Evolutionary conservation across 2,113 vertebrate genomes (phyloP).

Genomic region (Sceloporus undulatus): DNA sequence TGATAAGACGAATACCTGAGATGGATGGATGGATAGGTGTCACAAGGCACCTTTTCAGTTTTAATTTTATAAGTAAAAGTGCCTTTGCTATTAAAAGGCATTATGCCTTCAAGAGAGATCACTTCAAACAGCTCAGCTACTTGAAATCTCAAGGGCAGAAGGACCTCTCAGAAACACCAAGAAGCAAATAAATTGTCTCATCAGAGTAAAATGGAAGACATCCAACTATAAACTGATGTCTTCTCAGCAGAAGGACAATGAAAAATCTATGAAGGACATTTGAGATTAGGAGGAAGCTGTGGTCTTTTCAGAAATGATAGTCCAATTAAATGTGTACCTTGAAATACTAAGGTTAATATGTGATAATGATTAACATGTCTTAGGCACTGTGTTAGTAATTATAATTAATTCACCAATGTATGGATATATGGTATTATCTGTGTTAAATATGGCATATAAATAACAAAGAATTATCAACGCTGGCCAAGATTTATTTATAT

Average conservation of each 20-base stretch:
- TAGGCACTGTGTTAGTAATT: not conserved
- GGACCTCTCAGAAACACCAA: not conserved
- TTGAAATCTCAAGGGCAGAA: not conserved
- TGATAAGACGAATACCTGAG: too few species aligned
- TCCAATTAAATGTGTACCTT: not conserved
- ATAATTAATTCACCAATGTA: not conserved
- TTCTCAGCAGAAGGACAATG: not conserved
- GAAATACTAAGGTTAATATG: not conserved
- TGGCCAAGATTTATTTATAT: too few species aligned
- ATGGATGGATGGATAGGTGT: too few species aligned
- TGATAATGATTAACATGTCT: not conserved
- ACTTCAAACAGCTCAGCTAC: not conserved
- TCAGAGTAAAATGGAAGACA: constrained; percentile 1
- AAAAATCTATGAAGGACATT: not conserved
- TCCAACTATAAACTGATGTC: not conserved
- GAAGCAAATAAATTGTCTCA: not conserved
- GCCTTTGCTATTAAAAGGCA: not conserved
- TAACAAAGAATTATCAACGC: not conserved
- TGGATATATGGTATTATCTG: not conserved
- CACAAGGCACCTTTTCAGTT: not conserved
- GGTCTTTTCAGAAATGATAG: not conserved
- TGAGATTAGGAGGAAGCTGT: not conserved
- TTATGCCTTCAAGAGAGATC: not conserved
- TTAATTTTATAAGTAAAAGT: not conserved
- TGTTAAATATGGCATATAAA: not conserved